Percentiles rank a stretch among this genome's conserved stretches.
Evolutionary conservation across 2,888 invertebrate species (phyloP).

Genomic region (Acleris sparsana): DNA sequence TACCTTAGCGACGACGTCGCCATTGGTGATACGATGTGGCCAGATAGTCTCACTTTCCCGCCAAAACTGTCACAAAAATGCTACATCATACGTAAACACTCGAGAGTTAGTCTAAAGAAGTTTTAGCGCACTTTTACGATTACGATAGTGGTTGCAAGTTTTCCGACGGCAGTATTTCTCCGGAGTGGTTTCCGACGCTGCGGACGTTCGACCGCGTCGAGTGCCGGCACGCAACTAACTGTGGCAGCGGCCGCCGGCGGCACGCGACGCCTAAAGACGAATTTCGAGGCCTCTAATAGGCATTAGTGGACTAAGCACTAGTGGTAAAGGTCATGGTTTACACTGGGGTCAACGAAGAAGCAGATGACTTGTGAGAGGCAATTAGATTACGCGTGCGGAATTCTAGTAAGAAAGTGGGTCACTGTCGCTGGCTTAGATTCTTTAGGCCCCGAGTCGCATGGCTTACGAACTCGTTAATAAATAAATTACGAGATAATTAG

Average conservation of each 20-base stretch:
- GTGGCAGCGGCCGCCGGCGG: conserved; percentile 53
- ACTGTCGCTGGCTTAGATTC: conserved; percentile 12
- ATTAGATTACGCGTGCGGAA: conserved; percentile 11
- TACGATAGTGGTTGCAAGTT: conserved; percentile 44
- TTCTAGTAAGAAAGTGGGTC: conserved; percentile 12
- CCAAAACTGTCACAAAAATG: conserved; percentile 56
- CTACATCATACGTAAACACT: conserved; percentile 51
- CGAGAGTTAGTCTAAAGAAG: conserved; percentile 11
- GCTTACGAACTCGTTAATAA: conserved; percentile 23
- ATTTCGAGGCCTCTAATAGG: conserved; percentile 67
- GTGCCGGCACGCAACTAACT: conserved; percentile 66
- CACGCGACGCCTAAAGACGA: conserved; percentile 58
- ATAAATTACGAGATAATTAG: conserved; percentile 19
- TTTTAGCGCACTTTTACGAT: conserved; percentile 42
- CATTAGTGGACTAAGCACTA: conserved; percentile 61
- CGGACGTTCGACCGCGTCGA: conserved; percentile 62
- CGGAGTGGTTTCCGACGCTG: conserved; percentile 39
- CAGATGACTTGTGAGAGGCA: conserved; percentile 39
- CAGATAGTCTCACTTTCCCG: conserved; percentile 47
- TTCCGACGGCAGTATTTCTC: conserved; percentile 50
- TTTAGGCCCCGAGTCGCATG: conserved; percentile 1
- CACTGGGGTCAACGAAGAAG: conserved; percentile 43
- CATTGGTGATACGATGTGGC: conserved; percentile 51
- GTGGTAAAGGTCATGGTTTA: conserved; percentile 73
- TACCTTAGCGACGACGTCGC: conserved; percentile 65